Base-by-base conservation (phyloP, 1,140 invertebrate species). In the Aphaenogaster ashmeadi region DNA sequence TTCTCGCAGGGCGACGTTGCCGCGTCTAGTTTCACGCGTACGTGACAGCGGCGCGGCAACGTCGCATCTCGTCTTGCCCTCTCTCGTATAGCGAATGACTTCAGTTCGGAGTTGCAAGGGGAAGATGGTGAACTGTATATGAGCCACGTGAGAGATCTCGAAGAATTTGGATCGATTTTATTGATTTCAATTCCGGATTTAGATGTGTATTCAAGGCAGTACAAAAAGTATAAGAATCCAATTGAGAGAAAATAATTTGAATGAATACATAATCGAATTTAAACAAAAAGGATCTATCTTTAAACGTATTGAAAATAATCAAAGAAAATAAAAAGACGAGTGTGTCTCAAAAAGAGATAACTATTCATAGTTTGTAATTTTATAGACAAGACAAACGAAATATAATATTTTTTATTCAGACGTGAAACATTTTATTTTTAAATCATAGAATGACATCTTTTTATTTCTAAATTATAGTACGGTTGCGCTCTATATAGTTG, bases 1-100 rank as follows among this genome's bases (percentile, higher is more conserved):
- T 80, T 86, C 86, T 81, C 80, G 33, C 62, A 54, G 62, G 41
- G 87, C 92, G 78, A 47, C 44, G 91, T 93, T 92, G 92, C 92
- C 92, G 64, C 21, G 36, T 75, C 27, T 9, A 21, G 33, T 58
- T 36, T 66, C 60, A 21, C 87, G 71, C 75, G 62, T 75, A 86
- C 77, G 60, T 77, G 67, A 66, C 52, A 72, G 21, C 72, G 67
- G 50, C 52, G 13, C 18, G 90, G 77, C 87, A 92, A 89, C 86
- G 84, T 86, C 84, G 89, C 88, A 90, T 88, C 86, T 88, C 81
- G 66, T 87, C 56, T 83, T 83, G 41, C 50, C 80, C 72, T 90
- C 87, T 75, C 18, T 52, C 69, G 62, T 77, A 72, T 77, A 33
- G 74, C 58, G n/a, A 89, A 89, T 38, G 21, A 89, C 77, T 66